Evolutionary conservation across 2,888 invertebrate species (phyloP).

Genomic region (Spodoptera picta): DNA sequence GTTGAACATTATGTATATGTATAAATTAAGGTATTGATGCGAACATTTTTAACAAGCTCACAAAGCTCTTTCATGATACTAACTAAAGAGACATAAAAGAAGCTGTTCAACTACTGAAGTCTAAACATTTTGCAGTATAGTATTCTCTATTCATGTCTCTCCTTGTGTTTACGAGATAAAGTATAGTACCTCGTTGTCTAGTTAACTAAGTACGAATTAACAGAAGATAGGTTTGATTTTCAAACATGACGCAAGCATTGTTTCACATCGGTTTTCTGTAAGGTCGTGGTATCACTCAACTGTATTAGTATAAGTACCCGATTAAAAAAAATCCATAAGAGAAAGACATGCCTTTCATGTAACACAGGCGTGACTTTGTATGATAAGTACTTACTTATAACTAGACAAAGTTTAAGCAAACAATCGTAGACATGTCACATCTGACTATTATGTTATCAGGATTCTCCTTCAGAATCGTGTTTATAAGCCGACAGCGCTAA

Average conservation of each 20-base stretch:
- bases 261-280: too few species aligned
- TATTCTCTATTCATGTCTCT: neutral
- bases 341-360: too few species aligned
- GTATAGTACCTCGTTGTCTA: too few species aligned
- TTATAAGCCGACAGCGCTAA: conserved; percentile 21
- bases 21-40: conserved; percentile 10
- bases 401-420: conserved; percentile 6
- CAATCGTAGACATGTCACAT: conserved; percentile 16
- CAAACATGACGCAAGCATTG: too few species aligned
- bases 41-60: conserved; percentile 1
- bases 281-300: too few species aligned
- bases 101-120: neutral
- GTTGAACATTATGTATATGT: neutral
- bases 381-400: too few species aligned
- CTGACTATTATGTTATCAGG: conserved; percentile 1
- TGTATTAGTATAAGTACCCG: too few species aligned
- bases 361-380: too few species aligned
- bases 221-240: too few species aligned
- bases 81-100: neutral
- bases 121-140: neutral
- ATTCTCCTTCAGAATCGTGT: conserved; percentile 16
- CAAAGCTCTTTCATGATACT: neutral
- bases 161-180: neutral
- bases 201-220: too few species aligned
- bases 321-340: too few species aligned